Evolutionary conservation across 2,113 vertebrate species (phyloP).

Genomic region (Dasyornis broadbenti): DNA sequence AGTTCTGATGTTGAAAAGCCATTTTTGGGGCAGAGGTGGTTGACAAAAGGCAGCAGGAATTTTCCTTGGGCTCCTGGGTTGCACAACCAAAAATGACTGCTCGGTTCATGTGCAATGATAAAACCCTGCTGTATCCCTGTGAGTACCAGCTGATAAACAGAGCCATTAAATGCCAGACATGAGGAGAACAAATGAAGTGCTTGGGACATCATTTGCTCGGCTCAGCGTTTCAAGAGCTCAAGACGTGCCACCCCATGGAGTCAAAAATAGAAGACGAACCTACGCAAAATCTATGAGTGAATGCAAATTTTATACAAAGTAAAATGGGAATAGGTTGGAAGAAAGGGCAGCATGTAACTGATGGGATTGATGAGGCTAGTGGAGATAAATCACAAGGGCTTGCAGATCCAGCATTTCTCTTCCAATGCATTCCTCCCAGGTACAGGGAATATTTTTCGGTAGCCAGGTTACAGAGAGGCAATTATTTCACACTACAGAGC

Average conservation of each 20-base stretch:
- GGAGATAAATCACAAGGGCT: not conserved
- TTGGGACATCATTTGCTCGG: not conserved
- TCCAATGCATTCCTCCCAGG: not conserved
- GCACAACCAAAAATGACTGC: not conserved
- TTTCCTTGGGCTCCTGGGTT: conserved; percentile 1
- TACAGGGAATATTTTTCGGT: not conserved
- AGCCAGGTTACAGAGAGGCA: not conserved
- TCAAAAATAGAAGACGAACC: not conserved
- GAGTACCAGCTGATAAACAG: not conserved
- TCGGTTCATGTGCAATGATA: not conserved
- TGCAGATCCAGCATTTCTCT: not conserved
- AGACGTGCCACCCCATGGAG: accelerated
- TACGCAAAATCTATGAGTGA: not conserved
- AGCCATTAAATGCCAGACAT: not conserved
- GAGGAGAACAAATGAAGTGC: not conserved
- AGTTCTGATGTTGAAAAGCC: conserved; percentile 16
- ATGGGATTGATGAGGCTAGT: not conserved
- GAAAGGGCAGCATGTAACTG: not conserved
- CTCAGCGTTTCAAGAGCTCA: not conserved
- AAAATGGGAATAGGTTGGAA: not conserved
- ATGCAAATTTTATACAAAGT: not conserved
- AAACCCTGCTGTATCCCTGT: not conserved
- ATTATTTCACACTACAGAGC: not conserved
- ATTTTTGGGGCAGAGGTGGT: conserved; percentile 17
- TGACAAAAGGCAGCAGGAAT: not conserved